Evolutionary conservation across 2,113 vertebrate genomes (phyloP), one percentile per base, ranked within the genome.

Genomic region (Onychostruthus taczanowskii): DNA sequence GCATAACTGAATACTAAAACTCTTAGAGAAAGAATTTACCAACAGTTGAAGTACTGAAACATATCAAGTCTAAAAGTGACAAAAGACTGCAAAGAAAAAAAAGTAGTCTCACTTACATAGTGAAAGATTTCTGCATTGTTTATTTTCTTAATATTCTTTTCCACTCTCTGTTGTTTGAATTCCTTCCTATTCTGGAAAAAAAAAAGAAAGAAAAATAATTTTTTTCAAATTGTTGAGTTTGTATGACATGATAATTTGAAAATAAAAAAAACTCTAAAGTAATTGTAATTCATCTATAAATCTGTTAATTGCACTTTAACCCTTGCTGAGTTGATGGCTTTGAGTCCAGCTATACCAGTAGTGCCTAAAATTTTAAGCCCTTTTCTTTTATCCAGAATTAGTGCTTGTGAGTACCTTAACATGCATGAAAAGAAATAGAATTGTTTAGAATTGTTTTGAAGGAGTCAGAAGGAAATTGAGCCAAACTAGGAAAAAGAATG

Each of bases 1-100:
- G 93, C 80, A 55, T 92, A 66, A 84, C 19, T 82, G 77, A 95
- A 93, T 69, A 62, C 52, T 84, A 78, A 84, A 90, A 76, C 39
- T 87, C 33, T 16, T 50, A 80, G 21, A 44, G 37, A 81, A 94
- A 79, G 67, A 58, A 95, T 91, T 72, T 76, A 85, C 50, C 43
- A 96, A 82, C 3, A 5, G n/a, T 2, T 78, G 74, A 85, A 92
- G 58, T 84, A 90, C 12, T 20, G 26, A 95, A 96, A 92, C 55
- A 37, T 44, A 89, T 76, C 61, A 88, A 74, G 39, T 79, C 31
- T 94, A 64, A 94, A 82, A 83, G 78, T 95, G 89, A 81, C 20
- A 87, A 85, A 94, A 95, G 19, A 46, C n/a, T 87, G 10, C 12
- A 41, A 81, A 84, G 22, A 7, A 61, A 70, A 92, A 90, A 41